Evolutionary conservation across 2,113 vertebrate genomes (phyloP).

Genomic region (Brachionichthys hirsutus): DNA sequence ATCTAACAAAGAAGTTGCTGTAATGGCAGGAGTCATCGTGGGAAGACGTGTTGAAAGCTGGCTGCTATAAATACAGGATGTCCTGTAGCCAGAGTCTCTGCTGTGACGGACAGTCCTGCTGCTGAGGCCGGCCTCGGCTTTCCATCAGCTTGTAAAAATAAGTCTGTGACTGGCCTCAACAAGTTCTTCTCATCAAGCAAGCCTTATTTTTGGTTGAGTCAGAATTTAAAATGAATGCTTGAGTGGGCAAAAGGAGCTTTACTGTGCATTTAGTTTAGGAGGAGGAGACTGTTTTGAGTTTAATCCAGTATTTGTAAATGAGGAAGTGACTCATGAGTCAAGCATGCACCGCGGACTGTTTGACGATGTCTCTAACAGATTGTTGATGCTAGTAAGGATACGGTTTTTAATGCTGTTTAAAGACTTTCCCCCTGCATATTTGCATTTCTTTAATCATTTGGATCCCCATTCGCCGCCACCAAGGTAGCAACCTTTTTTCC

Average conservation of each 20-base stretch:
- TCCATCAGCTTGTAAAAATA: background rate
- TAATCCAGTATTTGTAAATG: slow-evolving; percentile 9
- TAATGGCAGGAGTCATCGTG: background rate
- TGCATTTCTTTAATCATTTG: too few species aligned
- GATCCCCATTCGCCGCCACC: too few species aligned
- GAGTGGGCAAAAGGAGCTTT: too few species aligned
- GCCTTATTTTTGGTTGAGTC: background rate
- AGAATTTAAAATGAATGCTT: too few species aligned
- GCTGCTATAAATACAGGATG: slow-evolving; percentile 74
- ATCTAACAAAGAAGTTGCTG: slow-evolving; percentile 6
- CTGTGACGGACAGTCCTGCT: slow-evolving; percentile 43
- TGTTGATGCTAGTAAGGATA: too few species aligned
- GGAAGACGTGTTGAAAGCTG: slow-evolving; percentile 53
- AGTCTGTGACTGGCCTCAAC: background rate
- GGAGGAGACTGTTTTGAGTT: too few species aligned
- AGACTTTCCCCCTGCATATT: too few species aligned
- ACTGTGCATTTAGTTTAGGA: too few species aligned
- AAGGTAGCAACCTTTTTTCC: too few species aligned
- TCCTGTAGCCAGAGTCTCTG: slow-evolving; percentile 60
- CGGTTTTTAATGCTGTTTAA: too few species aligned
- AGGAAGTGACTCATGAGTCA: slow-evolving; percentile 33
- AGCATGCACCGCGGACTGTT: slow-evolving; percentile 17
- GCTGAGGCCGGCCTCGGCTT: slow-evolving; percentile 24
- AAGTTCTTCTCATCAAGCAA: background rate
- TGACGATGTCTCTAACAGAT: slow-evolving; percentile 13